Evolutionary conservation across 2,797 vertebrate species (phyloP).

Genomic region (Danio tinwini): DNA sequence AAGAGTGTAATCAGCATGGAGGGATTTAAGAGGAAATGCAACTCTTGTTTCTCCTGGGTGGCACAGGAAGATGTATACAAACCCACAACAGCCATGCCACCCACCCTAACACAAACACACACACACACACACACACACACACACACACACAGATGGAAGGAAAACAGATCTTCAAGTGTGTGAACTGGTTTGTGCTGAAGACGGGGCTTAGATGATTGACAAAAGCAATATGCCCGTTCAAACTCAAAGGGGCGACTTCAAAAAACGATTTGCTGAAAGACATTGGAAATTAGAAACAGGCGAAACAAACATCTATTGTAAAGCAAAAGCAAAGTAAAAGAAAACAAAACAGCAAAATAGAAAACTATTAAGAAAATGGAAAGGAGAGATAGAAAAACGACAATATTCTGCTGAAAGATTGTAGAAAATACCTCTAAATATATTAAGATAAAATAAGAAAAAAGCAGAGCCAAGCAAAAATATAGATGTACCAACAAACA

Average conservation of each 20-base stretch:
- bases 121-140: constrained; percentile 36
- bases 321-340: background rate
- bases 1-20: constrained; percentile 52
- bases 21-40: constrained; percentile 46
- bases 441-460: too few relatives aligned
- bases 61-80: constrained; percentile 46
- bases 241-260: too few relatives aligned
- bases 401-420: background rate
- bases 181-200: background rate
- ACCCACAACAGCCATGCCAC: constrained; percentile 51
- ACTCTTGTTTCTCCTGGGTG: constrained; percentile 48
- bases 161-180: constrained; percentile 5
- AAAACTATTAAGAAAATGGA: too few relatives aligned
- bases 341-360: background rate
- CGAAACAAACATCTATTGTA: too few relatives aligned
- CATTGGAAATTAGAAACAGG: background rate
- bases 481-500: too few relatives aligned
- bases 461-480: too few relatives aligned
- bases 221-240: background rate
- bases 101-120: constrained; percentile 42
- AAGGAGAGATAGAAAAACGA: background rate
- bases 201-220: background rate
- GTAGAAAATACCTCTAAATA: background rate
- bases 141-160: constrained; percentile 30
- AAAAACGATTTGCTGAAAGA: background rate